Evolutionary conservation across 2,797 vertebrate species (phyloP).

Genomic region (Crax fasciolata): DNA sequence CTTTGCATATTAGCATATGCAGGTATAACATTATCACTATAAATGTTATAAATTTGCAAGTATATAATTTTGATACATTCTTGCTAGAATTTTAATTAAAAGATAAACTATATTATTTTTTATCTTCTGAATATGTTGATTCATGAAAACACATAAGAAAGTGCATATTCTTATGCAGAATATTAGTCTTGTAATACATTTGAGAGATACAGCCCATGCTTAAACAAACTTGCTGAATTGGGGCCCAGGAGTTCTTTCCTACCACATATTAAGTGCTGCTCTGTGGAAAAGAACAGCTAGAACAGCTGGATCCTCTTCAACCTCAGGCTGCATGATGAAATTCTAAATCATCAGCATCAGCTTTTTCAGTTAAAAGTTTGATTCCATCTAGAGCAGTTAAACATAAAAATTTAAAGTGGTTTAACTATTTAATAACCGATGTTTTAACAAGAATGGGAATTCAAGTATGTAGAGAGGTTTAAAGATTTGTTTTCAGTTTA

Average conservation of each 20-base stretch:
- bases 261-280: neutral
- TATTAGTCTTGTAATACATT: neutral
- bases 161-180: neutral
- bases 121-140: neutral
- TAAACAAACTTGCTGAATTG: neutral
- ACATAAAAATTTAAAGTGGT: neutral
- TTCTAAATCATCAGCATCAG: neutral
- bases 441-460: slow-evolving; percentile 17
- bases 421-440: neutral
- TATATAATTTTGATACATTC: neutral
- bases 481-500: neutral
- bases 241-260: neutral
- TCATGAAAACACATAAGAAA: neutral
- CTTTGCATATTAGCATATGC: neutral
- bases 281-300: neutral
- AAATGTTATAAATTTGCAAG: neutral
- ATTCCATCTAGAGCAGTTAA: neutral
- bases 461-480: neutral
- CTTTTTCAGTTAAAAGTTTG: neutral
- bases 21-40: neutral
- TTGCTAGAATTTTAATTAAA: neutral
- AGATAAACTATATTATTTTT: neutral
- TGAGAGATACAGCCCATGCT: neutral
- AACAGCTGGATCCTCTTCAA: neutral
- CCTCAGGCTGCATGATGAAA: neutral